Conservation (phyloP, 1,140 invertebrate species). For the Microplitis mediator region DNA sequence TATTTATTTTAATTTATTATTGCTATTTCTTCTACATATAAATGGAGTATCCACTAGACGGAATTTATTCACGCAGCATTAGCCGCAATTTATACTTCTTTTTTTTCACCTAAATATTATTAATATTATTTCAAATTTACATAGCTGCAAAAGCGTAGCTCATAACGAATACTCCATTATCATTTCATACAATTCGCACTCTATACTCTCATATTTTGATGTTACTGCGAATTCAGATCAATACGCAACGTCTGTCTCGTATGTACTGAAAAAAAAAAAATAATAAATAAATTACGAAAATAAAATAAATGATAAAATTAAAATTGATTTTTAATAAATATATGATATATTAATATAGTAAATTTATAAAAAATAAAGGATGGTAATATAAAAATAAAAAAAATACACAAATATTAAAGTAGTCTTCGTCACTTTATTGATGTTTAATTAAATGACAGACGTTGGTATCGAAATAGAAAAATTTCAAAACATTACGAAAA, state of each 20-base stretch:
- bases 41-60: conserved; percentile 17
- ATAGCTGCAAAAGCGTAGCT: conserved; percentile 19
- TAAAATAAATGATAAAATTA: neutral
- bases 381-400: conserved; percentile 5
- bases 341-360: too few relatives aligned
- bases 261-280: too few relatives aligned
- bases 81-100: neutral
- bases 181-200: neutral
- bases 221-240: neutral
- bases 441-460: conserved; percentile 35
- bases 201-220: neutral
- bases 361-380: neutral
- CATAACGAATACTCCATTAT: conserved; percentile 18
- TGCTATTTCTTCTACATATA: neutral
- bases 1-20: neutral
- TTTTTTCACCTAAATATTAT: neutral
- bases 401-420: neutral
- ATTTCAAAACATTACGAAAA: conserved; percentile 22
- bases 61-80: neutral
- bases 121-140: neutral
- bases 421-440: conserved; percentile 35
- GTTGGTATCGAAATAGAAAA: conserved; percentile 37
- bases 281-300: neutral
- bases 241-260: too few relatives aligned
- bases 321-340: neutral